Percentiles rank a stretch among this genome's conserved stretches.
Conservation (phyloP, 2,888 invertebrate genomes). For the Ceraclea dissimilis region DNA sequence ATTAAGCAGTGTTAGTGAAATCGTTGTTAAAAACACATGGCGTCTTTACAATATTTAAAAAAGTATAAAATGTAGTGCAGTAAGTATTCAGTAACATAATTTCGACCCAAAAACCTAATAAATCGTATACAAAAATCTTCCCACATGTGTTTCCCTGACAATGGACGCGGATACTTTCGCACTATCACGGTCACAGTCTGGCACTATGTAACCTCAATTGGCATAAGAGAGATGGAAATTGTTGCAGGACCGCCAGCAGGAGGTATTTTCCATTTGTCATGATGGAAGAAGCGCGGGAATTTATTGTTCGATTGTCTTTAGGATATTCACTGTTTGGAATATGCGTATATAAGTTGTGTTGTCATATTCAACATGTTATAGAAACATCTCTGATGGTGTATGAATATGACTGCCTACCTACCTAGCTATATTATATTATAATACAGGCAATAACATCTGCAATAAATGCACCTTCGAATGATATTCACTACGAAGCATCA, state of each 20-base stretch:
- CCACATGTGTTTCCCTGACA: conserved; percentile 21
- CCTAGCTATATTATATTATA: not conserved
- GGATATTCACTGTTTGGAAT: conserved; percentile 18
- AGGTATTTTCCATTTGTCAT: conserved; percentile 23
- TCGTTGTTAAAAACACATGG: no score
- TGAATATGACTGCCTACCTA: no score
- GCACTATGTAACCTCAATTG: not conserved
- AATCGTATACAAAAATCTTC: conserved; percentile 21
- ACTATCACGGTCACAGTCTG: conserved; percentile 15
- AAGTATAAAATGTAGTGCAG: conserved; percentile 7
- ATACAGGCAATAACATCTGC: no score
- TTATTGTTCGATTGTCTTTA: conserved; percentile 24
- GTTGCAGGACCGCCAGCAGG: conserved; percentile 5
- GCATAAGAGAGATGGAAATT: conserved; percentile 4
- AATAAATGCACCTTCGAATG: no score
- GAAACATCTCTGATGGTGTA: no score
- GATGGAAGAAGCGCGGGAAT: conserved; percentile 17
- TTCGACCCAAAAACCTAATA: conserved; percentile 25
- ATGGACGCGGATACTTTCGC: conserved; percentile 22
- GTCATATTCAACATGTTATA: not conserved
- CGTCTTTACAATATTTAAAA: not conserved
- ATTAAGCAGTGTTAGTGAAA: no score
- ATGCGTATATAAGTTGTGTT: not conserved
- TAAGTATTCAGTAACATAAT: conserved; percentile 21
- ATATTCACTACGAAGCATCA: no score